A percentile compares a stretch with the other conserved stretches of the same genome.
These are phyloP conservation scores for Ctenicera cuprea DNA, from an alignment of 2,888 invertebrate genomes.

Conservation along the genomic window DNA sequence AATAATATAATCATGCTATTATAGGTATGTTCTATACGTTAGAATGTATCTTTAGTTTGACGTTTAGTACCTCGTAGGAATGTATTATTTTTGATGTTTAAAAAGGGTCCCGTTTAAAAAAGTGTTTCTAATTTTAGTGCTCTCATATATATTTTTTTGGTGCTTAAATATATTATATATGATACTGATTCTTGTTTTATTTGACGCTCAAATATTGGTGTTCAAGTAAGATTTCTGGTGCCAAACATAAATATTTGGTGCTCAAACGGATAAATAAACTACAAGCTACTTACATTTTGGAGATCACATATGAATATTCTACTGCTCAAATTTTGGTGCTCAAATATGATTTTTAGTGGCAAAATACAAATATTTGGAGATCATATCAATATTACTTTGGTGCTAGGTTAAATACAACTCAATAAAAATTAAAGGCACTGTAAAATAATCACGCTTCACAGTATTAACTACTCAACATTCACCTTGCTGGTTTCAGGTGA, in stretches of 20 bases:
- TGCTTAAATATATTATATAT: neutral
- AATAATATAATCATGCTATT: slow-evolving; percentile 1
- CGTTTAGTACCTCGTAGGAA: neutral
- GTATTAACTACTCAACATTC: too few relatives aligned
- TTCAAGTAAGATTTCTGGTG: slow-evolving; percentile 16
- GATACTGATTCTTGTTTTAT: neutral
- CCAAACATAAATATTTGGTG: slow-evolving; percentile 4
- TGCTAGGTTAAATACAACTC: slow-evolving; percentile 3
- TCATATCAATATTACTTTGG: slow-evolving; percentile 10
- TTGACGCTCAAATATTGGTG: slow-evolving; percentile 4
- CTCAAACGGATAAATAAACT: neutral
- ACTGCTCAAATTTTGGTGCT: slow-evolving; percentile 14
- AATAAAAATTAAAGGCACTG: too few relatives aligned
- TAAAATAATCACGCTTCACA: too few relatives aligned
- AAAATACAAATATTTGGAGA: neutral
- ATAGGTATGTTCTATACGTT: neutral
- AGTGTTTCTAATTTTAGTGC: slow-evolving; percentile 12
- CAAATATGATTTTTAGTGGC: neutral
- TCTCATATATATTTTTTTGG: slow-evolving; percentile 2
- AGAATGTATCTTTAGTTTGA: neutral
- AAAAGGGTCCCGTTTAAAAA: neutral
- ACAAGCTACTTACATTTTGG: neutral
- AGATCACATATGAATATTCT: neutral
- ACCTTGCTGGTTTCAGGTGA: too few relatives aligned
- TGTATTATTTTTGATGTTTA: neutral